Percentiles rank a stretch among this genome's conserved stretches.
These are phyloP conservation scores for Leucoraja ocellata DNA, from an alignment of 2,797 vertebrate genomes.

Conservation along the genomic window DNA sequence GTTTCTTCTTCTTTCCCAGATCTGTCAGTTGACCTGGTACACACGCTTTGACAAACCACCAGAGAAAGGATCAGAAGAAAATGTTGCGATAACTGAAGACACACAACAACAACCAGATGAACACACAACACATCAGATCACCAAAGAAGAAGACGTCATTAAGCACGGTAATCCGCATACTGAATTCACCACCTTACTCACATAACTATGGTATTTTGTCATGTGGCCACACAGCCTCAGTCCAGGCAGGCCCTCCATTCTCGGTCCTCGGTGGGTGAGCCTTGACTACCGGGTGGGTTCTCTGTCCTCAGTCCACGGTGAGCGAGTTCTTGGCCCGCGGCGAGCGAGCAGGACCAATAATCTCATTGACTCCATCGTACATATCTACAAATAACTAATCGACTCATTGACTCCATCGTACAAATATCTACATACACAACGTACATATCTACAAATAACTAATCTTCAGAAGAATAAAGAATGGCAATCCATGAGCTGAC, in stretches of 20 bases:
- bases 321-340: too few relatives aligned
- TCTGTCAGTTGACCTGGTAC: neutral
- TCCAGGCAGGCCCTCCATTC: too few relatives aligned
- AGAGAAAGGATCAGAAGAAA: too few relatives aligned
- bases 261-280: too few relatives aligned
- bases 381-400: neutral
- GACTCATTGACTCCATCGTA: neutral
- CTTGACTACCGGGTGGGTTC: too few relatives aligned
- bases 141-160: neutral
- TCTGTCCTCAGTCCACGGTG: too few relatives aligned
- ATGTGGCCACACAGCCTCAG: too few relatives aligned
- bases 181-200: too few relatives aligned
- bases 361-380: too few relatives aligned
- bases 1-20: neutral
- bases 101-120: neutral
- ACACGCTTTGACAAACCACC: neutral
- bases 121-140: neutral
- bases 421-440: neutral
- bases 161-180: neutral
- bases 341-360: too few relatives aligned
- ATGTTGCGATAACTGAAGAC: neutral
- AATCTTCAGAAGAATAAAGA: neutral
- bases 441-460: neutral
- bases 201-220: too few relatives aligned
- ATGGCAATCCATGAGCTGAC: neutral